These are phyloP conservation scores for Neomorphus geoffroyi DNA, from an alignment of 2,797 vertebrate species.

Conservation along the genomic window DNA sequence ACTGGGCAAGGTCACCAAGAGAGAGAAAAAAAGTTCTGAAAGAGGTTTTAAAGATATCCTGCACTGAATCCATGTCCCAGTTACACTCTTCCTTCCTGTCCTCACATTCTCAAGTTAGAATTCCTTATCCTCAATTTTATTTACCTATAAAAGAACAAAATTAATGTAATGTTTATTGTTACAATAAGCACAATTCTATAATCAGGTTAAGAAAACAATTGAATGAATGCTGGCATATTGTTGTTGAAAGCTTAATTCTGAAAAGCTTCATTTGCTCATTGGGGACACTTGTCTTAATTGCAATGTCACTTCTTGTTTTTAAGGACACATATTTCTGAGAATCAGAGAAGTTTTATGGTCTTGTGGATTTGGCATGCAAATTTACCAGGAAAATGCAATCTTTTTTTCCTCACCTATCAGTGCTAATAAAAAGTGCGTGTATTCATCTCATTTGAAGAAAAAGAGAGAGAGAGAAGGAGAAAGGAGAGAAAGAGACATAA, in stretches of 20 bases:
- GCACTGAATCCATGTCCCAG: neutral
- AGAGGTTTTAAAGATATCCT: neutral
- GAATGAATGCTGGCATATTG: neutral
- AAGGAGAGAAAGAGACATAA: neutral
- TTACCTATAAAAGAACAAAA: neutral
- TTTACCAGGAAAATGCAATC: neutral
- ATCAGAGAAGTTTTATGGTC: neutral
- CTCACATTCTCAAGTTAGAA: neutral
- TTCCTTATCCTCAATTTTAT: neutral
- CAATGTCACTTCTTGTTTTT: neutral
- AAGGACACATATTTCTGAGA: neutral
- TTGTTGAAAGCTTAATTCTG: constrained; percentile 10
- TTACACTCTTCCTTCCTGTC: neutral
- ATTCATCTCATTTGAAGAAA: neutral
- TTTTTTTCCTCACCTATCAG: neutral
- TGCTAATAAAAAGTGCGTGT: neutral
- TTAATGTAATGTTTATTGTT: neutral
- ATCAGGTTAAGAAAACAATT: constrained; percentile 3
- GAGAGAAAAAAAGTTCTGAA: neutral
- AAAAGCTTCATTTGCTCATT: neutral
- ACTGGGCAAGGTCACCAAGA: neutral
- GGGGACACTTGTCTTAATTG: neutral
- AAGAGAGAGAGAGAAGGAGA: neutral
- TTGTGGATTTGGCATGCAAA: neutral
- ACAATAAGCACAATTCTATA: neutral